Base-by-base conservation (phyloP, 1,140 invertebrate genomes). In the Melanaphis sacchari region DNA sequence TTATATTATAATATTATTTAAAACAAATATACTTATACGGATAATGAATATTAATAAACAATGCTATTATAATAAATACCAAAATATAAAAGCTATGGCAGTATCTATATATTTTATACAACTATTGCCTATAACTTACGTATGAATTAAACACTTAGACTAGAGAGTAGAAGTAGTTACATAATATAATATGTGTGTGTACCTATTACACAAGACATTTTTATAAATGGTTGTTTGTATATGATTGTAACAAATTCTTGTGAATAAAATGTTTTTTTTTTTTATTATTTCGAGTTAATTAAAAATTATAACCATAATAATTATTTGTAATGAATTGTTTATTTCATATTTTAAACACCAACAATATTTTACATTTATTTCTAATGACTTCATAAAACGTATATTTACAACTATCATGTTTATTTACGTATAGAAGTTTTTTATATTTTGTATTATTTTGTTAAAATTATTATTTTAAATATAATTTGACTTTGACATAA, bases 171-270 rank as follows among this genome's bases (percentile, higher is more conserved):
- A 31, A 38, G 76, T 38, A 81, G 36, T 21, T 38, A 24, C 7
- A 82, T 38, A 8, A 38, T 38, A 38, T 8, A 82, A 18, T n/a
- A n/a, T 46, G 43, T n/a, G 6, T 43, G 4, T 21, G 21, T 43
- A 87, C 9, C 3, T 49, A 49, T 88, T 87, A 46, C 26, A 49
- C 7, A n/a, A 87, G n/a, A 49, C 24, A 43, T 87, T 87, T 87
- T 87, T 46, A 43, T 87, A 87, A 87, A 87, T 49, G 85, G 31
- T 87, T 49, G 43, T 9, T 87, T 87, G 49, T 87, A 87, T 36
- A n/a, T 18, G 11, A 46, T n/a, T 22, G 31, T 87, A 87, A 87
- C 5, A 36, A 87, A 49, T 87, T n/a, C 85, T 31, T 87, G 85
- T 36, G 85, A 87, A 87, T 87, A 43, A 87, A 87, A 46, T 87